phyloP scores from a whole-genome alignment of 2,888 invertebrate genomes.

The Apantesis nais region DNA sequence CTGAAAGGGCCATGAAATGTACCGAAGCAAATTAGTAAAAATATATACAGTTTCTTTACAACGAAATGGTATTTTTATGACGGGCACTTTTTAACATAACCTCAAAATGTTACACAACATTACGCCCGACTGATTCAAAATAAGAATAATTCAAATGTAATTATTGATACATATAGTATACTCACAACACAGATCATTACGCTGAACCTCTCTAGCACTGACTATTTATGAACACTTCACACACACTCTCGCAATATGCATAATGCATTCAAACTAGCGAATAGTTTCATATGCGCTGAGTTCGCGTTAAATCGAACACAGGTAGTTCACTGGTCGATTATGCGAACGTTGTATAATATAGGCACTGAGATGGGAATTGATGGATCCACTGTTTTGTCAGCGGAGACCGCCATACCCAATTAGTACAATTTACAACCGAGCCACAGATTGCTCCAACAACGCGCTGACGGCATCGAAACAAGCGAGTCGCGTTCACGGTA shows the following conservation, averaged over 20 bases:
- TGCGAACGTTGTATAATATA: conserved; percentile 67
- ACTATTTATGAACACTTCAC: conserved; percentile 82
- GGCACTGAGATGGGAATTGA: conserved; percentile 70
- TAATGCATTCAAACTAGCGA: conserved; percentile 71
- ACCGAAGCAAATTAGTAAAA: conserved; percentile 38
- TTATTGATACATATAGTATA: conserved; percentile 59
- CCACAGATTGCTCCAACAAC: conserved; percentile 76
- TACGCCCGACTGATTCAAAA: conserved; percentile 40
- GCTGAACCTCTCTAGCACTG: conserved; percentile 74
- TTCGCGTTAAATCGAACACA: conserved; percentile 63
- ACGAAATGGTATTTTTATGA: conserved; percentile 54
- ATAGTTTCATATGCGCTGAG: conserved; percentile 68
- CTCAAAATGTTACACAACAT: conserved; percentile 70
- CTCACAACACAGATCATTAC: conserved; percentile 79
- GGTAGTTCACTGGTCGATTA: conserved; percentile 69
- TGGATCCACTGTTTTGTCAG: conserved; percentile 76
- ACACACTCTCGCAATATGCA: conserved; percentile 76
- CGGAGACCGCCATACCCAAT: conserved; percentile 80
- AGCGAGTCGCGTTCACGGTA: conserved; percentile 80
- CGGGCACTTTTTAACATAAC: conserved; percentile 71
- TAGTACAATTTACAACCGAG: conserved; percentile 81
- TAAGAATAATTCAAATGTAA: conserved; percentile 51
- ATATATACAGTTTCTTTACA: conserved; percentile 45
- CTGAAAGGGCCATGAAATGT: conserved; percentile 57
- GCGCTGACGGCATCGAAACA: conserved; percentile 81